phyloP scores from a whole-genome alignment of 2,113 vertebrate species.

The Mustela lutreola region DNA sequence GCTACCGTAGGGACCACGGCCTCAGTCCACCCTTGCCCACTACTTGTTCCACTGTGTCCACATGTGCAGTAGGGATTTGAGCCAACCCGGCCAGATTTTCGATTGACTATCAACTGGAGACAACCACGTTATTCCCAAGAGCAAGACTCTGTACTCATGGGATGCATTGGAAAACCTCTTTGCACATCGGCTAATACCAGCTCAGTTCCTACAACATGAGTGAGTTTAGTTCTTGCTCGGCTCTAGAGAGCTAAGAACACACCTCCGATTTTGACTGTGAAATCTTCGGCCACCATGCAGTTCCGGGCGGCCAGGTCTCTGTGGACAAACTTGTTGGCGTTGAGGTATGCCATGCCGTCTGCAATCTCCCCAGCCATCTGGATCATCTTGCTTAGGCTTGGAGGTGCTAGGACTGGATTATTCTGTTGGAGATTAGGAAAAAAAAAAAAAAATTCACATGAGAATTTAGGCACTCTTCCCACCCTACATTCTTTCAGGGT shows the following conservation, averaged over 20 bases:
- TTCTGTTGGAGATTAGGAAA: constrained; percentile 87
- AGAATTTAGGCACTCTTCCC: background rate
- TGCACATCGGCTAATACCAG: background rate
- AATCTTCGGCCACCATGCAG: constrained; percentile 99
- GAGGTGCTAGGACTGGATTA: constrained; percentile 91
- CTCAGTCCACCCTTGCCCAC: background rate
- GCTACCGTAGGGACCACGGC: background rate
- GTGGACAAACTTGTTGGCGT: constrained; percentile 99
- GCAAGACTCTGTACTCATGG: background rate
- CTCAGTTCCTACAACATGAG: background rate
- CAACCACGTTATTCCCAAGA: background rate
- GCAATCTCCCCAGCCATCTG: constrained; percentile 99
- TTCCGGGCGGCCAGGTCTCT: constrained; percentile 98
- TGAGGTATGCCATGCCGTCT: constrained; percentile 98
- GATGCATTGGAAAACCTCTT: fast-evolving
- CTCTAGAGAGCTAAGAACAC: constrained; percentile 33
- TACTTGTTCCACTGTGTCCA: background rate
- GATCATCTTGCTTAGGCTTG: constrained; percentile 98
- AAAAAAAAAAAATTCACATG: background rate
- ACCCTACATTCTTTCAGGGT: background rate
- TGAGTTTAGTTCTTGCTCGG: background rate
- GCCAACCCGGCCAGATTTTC: background rate
- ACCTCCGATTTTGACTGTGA: constrained; percentile 99
- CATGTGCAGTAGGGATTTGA: background rate
- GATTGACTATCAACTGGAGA: background rate